A percentile compares a stretch with the other conserved stretches of the same genome.
Conservation (phyloP, 2,797 vertebrate genomes). For the Phoxinus dragarum region DNA sequence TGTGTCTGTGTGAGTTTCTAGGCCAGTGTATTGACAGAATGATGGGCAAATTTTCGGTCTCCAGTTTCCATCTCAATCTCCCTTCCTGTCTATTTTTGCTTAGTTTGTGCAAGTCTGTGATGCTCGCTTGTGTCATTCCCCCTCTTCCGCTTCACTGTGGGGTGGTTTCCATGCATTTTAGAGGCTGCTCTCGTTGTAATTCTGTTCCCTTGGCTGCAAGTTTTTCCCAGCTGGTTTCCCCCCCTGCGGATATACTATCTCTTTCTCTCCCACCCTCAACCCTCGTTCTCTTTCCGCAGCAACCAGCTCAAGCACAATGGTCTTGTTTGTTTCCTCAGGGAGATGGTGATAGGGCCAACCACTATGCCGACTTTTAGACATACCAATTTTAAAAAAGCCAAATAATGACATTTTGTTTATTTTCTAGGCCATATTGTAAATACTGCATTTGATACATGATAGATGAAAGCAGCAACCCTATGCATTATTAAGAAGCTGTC, state of each 20-base stretch:
- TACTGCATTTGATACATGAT: constrained; percentile 25
- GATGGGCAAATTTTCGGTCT: constrained; percentile 3
- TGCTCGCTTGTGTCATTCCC: background rate
- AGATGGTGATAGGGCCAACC: constrained; percentile 28
- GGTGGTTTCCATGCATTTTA: constrained; percentile 40
- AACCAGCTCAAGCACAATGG: constrained; percentile 65
- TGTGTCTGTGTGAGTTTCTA: constrained; percentile 42
- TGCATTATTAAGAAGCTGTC: constrained; percentile 68
- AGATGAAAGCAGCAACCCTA: constrained; percentile 24
- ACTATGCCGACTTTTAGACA: background rate
- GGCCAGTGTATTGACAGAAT: constrained; percentile 39
- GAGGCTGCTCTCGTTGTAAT: constrained; percentile 33
- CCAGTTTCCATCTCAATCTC: constrained; percentile 21
- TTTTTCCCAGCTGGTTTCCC: constrained; percentile 44
- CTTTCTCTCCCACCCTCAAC: constrained; percentile 35
- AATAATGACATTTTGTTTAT: constrained; percentile 9
- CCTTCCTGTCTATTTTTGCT: constrained; percentile 5
- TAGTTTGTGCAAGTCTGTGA: constrained; percentile 37
- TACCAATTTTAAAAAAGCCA: constrained; percentile 17
- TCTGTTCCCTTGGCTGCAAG: constrained; percentile 41
- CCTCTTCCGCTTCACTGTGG: constrained; percentile 23
- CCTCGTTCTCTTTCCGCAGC: constrained; percentile 28
- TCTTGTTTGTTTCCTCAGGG: constrained; percentile 65
- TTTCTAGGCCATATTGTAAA: constrained; percentile 18
- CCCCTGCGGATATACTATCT: constrained; percentile 49